Evolutionary conservation across 2,888 invertebrate species (phyloP).

Genomic region (Drosophila histrio): DNA sequence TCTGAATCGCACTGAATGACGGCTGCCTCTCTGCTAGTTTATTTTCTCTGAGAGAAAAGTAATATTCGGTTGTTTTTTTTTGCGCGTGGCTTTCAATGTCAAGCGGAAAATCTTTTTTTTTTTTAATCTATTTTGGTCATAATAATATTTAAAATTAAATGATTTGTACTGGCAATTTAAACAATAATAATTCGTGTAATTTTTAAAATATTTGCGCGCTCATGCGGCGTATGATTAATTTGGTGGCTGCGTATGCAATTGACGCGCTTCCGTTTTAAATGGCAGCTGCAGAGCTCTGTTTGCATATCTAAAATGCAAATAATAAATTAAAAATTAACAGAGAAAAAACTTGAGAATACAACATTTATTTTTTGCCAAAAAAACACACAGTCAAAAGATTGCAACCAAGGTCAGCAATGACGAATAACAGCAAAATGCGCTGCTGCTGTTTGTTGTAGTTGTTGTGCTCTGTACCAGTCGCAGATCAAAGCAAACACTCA

Average conservation of each 20-base stretch:
- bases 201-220: background rate
- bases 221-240: constrained; percentile 49
- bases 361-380: constrained; percentile 29
- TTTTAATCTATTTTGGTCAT: background rate
- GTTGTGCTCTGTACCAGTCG: constrained; percentile 63
- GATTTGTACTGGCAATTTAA: background rate
- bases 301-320: constrained; percentile 55
- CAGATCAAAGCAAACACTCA: constrained; percentile 58
- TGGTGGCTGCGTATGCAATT: constrained; percentile 27
- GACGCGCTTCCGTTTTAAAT: constrained; percentile 38
- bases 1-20: background rate
- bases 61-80: constrained; percentile 1
- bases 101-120: constrained; percentile 41
- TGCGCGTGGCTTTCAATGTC: constrained; percentile 64
- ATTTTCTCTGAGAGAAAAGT: too few relatives aligned
- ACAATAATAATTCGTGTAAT: constrained; percentile 1
- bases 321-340: constrained; percentile 32
- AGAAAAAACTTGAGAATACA: constrained; percentile 27
- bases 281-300: constrained; percentile 20
- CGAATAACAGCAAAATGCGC: constrained; percentile 81
- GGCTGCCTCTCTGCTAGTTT: background rate
- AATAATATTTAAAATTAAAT: background rate
- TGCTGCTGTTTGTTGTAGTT: constrained; percentile 40
- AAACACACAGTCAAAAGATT: constrained; percentile 67
- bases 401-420: constrained; percentile 81